Percentiles rank a stretch among this genome's conserved stretches.
Evolutionary conservation across 2,797 vertebrate species (phyloP).

Genomic region (Crax fasciolata): DNA sequence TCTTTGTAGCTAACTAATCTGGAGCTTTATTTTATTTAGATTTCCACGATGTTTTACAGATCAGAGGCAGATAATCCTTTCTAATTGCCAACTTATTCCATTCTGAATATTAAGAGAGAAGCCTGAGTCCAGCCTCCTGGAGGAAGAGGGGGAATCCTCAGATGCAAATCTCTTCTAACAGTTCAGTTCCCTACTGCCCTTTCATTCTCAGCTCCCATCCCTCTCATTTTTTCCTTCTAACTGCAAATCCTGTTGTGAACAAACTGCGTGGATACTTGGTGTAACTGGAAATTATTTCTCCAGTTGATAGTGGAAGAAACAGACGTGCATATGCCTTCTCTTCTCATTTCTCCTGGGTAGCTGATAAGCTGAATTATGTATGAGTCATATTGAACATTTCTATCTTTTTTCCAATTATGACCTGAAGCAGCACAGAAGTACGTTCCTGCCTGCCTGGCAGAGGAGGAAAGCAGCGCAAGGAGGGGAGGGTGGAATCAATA

Average conservation of each 20-base stretch:
- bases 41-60: constrained; percentile 37
- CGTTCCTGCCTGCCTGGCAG: constrained; percentile 62
- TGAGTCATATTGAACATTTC: constrained; percentile 81
- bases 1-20: constrained; percentile 57
- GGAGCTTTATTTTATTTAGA: constrained; percentile 63
- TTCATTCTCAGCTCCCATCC: constrained; percentile 42
- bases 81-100: constrained; percentile 60
- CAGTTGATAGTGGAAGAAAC: constrained; percentile 70
- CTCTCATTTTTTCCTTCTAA: constrained; percentile 41
- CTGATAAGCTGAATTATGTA: constrained; percentile 83
- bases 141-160: constrained; percentile 3
- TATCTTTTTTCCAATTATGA: constrained; percentile 81
- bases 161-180: constrained; percentile 30
- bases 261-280: constrained; percentile 51
- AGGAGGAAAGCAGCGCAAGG: constrained; percentile 40
- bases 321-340: constrained; percentile 75
- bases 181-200: background rate
- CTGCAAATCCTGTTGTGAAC: constrained; percentile 66
- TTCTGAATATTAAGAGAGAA: constrained; percentile 55
- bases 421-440: constrained; percentile 72
- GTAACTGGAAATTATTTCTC: constrained; percentile 81
- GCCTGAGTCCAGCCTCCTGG: constrained; percentile 33
- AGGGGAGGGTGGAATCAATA: constrained; percentile 69
- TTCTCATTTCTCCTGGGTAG: constrained; percentile 77
- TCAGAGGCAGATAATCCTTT: constrained; percentile 58